phyloP scores from a whole-genome alignment of 2,113 vertebrate species.

The Jacana jacana region DNA sequence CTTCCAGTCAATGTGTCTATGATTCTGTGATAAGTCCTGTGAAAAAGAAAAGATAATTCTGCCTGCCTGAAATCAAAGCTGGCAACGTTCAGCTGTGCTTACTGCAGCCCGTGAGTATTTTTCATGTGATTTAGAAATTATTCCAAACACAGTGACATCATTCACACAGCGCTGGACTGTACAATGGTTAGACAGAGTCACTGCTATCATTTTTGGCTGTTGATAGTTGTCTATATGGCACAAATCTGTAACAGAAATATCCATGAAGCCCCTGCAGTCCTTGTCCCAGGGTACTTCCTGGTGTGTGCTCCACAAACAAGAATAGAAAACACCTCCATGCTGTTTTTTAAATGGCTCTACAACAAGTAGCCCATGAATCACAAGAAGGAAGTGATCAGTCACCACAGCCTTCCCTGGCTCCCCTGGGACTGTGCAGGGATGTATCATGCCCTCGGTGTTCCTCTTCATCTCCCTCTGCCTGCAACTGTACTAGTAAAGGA shows the following conservation, averaged over 20 bases:
- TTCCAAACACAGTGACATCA: constrained; percentile 52
- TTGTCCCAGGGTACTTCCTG: background rate
- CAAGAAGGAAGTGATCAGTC: background rate
- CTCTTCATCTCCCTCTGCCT: background rate
- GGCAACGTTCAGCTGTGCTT: constrained; percentile 1
- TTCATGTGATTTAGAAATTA: constrained; percentile 58
- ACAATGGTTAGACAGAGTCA: background rate
- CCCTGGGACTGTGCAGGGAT: background rate
- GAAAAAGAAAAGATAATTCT: background rate
- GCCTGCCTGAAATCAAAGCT: constrained; percentile 28
- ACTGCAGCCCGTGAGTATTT: constrained; percentile 48
- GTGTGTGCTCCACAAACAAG: background rate
- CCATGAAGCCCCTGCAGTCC: background rate
- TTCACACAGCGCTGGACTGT: constrained; percentile 1
- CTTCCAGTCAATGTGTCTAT: background rate
- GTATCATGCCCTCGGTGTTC: background rate
- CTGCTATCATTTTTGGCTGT: background rate
- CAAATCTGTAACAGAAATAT: background rate
- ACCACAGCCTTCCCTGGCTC: background rate
- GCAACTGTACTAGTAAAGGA: background rate
- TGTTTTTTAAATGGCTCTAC: background rate
- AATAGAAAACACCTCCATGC: background rate
- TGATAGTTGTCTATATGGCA: background rate
- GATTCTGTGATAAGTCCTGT: background rate
- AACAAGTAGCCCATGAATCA: background rate